Evolutionary conservation across 2,888 invertebrate genomes (phyloP).

Genomic region (Hesperia comma): DNA sequence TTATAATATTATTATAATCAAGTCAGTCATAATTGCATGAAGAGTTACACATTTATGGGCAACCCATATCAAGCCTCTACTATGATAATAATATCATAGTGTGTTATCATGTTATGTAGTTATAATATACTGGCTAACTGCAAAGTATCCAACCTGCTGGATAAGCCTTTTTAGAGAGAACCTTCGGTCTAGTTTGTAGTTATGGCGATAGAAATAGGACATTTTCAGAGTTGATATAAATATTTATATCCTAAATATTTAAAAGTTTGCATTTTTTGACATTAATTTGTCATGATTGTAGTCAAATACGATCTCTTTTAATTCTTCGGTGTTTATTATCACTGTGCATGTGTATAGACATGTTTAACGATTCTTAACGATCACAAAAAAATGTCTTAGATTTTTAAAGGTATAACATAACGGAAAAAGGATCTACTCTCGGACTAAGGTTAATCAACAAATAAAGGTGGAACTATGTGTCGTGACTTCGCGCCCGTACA

Average conservation of each 20-base stretch:
- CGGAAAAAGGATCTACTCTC: slow-evolving; percentile 83
- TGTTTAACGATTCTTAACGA: slow-evolving; percentile 28
- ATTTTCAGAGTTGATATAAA: slow-evolving; percentile 3
- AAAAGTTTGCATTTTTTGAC: not conserved
- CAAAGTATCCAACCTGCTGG: too few species aligned
- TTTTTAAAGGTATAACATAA: slow-evolving; percentile 80
- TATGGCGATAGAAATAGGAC: not conserved
- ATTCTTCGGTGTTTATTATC: slow-evolving; percentile 18
- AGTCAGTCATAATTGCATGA: too few species aligned
- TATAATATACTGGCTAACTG: not conserved
- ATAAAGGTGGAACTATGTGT: slow-evolving; percentile 80
- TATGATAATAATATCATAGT: too few species aligned
- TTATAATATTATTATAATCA: too few species aligned
- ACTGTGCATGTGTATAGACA: slow-evolving; percentile 33
- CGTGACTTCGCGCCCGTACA: slow-evolving; percentile 84
- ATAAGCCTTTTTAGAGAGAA: too few species aligned
- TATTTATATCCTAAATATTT: not conserved
- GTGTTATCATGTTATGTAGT: too few species aligned
- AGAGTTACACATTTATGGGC: too few species aligned
- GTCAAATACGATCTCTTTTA: slow-evolving; percentile 1
- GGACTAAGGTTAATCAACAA: slow-evolving; percentile 77
- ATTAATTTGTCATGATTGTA: slow-evolving; percentile 3
- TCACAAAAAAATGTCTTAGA: slow-evolving; percentile 65
- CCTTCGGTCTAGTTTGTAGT: not conserved
- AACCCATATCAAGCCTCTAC: too few species aligned